These are phyloP conservation scores for Microtus pennsylvanicus DNA, from an alignment of 2,113 vertebrate genomes.

Conservation along the genomic window DNA sequence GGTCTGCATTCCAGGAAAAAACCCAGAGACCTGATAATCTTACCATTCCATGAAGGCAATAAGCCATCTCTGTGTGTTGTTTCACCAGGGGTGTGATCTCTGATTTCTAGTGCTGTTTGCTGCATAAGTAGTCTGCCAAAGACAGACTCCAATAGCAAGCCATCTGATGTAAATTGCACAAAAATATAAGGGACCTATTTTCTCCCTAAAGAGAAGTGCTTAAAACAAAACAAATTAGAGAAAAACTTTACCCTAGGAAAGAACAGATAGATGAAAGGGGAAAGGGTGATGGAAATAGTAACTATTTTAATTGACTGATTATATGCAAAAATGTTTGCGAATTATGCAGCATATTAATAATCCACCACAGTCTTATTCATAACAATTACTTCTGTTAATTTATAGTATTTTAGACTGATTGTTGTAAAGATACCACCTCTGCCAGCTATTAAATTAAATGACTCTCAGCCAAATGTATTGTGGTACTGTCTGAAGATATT, in stretches of 20 bases:
- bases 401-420: background rate
- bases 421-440: background rate
- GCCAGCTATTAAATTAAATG: background rate
- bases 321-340: background rate
- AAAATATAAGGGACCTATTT: background rate
- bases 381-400: background rate
- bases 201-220: background rate
- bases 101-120: background rate
- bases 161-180: background rate
- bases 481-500: background rate
- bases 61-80: background rate
- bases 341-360: background rate
- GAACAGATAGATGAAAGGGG: background rate
- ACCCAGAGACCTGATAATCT: background rate
- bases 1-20: background rate
- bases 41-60: background rate
- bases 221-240: background rate
- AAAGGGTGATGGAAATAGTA: background rate
- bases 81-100: background rate
- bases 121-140: background rate
- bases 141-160: background rate
- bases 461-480: background rate
- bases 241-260: background rate
- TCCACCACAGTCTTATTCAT: background rate
- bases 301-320: background rate